Base-by-base conservation (phyloP, 2,113 vertebrate species). In the Myotis davidii region DNA sequence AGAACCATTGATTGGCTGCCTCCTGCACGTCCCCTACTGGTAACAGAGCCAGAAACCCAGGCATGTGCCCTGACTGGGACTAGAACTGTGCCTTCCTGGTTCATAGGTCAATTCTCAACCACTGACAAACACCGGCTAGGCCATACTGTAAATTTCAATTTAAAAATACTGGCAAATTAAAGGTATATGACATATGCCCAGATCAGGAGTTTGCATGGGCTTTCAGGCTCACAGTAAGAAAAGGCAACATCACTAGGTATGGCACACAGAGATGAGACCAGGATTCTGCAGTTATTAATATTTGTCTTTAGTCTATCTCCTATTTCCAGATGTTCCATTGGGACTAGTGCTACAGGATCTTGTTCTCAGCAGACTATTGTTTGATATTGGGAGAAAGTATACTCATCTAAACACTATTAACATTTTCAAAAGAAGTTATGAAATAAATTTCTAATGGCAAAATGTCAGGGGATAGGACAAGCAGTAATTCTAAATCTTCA, bases 381-480 rank as follows among this genome's bases (percentile, higher is more conserved):
- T n/a, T 54, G 29, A 90, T 69, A 87, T 1, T 88, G 13, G 20
- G n/a, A 81, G 23, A 45, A 94, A 67, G 7, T 14, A 74, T 85
- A 88, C 14, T n/a, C 17, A 13, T 76, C 65, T 78, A 64, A 67
- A 76, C 2, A 70, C 5, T 73, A 52, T 42, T 69, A 85, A 45
- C 6, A 85, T 39, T 93, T 89, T 91, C 45, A 88, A 32, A 81
- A 37, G 21, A 87, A 76, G 64, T 6, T 70, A 79, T 39, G 42
- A 94, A 91, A 88, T 82, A 13, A 39, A 85, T 61, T 21, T 82
- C 77, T 54, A 87, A 74, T 85, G 69, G 13, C 70, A 20, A 90
- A 88, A 81, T 81, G 6, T 56, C 65, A 88, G 25, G 9, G 17
- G 79, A 79, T 79, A 54, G 54, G 34, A 78, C 3, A 67, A 90